Conservation (phyloP, 2,113 vertebrate species). For the Cygnus buccinator region DNA sequence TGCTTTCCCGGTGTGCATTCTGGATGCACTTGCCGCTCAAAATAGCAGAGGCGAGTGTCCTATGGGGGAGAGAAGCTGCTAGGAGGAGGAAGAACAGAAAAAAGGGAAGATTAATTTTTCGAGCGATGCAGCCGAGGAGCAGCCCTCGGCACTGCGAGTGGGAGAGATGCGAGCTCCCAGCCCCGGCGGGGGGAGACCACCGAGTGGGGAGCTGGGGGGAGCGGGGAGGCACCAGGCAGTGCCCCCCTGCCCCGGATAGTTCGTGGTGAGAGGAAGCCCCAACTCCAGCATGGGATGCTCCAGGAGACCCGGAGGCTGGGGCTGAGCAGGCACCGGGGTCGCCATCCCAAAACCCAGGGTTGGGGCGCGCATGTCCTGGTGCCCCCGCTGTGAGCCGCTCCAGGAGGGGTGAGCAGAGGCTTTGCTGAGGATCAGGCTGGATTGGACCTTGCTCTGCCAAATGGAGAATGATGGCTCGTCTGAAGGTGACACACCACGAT, state of each 20-base stretch:
- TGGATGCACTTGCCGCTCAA: constrained; percentile 52
- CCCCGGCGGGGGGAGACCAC: background rate
- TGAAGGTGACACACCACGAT: background rate
- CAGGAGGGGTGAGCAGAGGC: background rate
- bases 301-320: background rate
- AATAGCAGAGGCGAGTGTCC: constrained; percentile 49
- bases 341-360: accelerated
- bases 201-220: background rate
- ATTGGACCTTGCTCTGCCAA: background rate
- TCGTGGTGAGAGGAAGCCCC: background rate
- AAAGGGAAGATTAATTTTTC: constrained; percentile 58
- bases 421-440: background rate
- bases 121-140: background rate
- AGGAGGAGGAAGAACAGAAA: constrained; percentile 48
- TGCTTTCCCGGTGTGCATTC: constrained; percentile 37
- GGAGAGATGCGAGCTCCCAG: background rate
- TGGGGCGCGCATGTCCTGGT: background rate
- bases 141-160: background rate
- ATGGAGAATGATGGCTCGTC: background rate
- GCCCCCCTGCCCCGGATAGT: background rate
- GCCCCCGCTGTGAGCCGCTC: background rate
- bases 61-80: constrained; percentile 49
- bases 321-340: background rate
- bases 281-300: background rate
- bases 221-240: background rate